Conservation (phyloP, 2,113 vertebrate genomes). For the Xenotilapia leptura region DNA sequence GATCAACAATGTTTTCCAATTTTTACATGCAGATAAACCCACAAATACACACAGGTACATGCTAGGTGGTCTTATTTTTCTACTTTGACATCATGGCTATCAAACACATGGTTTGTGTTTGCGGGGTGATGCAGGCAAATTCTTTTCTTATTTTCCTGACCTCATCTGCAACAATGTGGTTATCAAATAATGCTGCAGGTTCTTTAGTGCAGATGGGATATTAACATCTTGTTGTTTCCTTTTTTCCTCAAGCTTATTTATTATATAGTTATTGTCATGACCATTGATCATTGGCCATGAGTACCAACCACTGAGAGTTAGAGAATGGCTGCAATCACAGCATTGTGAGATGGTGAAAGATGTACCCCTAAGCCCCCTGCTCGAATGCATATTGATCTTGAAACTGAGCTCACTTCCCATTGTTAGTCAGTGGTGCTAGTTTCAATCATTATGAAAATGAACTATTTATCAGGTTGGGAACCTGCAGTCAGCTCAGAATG, state of each 20-base stretch:
- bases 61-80: neutral
- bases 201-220: neutral
- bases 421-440: neutral
- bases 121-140: neutral
- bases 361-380: neutral
- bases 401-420: neutral
- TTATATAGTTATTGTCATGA: neutral
- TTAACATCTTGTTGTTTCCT: neutral
- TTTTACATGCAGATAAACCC: neutral
- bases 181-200: neutral
- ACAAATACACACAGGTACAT: neutral
- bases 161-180: neutral
- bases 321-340: neutral
- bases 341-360: neutral
- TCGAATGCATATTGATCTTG: neutral
- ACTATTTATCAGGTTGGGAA: neutral
- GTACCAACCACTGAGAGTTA: neutral
- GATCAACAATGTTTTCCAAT: slow-evolving; percentile 10
- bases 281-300: neutral
- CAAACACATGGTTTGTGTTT: neutral
- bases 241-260: neutral
- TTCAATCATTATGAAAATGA: neutral
- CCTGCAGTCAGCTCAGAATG: neutral
- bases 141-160: neutral
- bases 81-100: neutral